Conservation (phyloP, 2,888 invertebrate species). For the Diplazon laetatorius region DNA sequence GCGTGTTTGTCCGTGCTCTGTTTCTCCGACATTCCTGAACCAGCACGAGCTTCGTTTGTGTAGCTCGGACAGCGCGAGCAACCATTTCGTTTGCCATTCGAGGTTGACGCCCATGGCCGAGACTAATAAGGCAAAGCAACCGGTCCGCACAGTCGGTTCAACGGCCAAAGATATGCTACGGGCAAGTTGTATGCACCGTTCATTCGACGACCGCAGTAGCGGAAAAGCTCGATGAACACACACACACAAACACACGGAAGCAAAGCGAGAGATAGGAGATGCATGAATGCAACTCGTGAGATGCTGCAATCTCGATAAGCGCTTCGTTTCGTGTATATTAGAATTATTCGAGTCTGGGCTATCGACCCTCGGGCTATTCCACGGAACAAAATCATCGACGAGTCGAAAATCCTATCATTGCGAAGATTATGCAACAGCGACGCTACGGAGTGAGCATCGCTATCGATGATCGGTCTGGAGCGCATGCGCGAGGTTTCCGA, state of each 20-base stretch:
- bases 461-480: too few species aligned
- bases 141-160: conserved; percentile 17
- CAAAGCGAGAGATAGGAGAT: conserved; percentile 29
- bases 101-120: conserved; percentile 28
- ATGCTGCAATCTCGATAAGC: conserved; percentile 46
- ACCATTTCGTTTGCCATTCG: conserved; percentile 37
- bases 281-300: conserved; percentile 17
- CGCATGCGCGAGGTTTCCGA: background rate
- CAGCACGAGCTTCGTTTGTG: background rate
- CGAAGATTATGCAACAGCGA: background rate
- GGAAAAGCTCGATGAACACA: background rate
- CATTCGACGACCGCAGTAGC: conserved; percentile 20
- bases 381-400: background rate
- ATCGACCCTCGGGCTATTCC: conserved; percentile 24
- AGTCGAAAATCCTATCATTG: background rate
- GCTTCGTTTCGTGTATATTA: conserved; percentile 16
- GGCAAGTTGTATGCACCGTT: conserved; percentile 39
- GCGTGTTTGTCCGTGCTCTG: background rate
- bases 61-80: conserved; percentile 8
- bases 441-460: too few species aligned
- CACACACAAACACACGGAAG: too few species aligned
- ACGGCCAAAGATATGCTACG: conserved; percentile 21
- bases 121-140: conserved; percentile 40
- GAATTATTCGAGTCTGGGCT: conserved; percentile 40
- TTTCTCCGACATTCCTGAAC: conserved; percentile 4